Conservation (phyloP, 2,888 invertebrate genomes). For the Cacoxenus indagator region DNA sequence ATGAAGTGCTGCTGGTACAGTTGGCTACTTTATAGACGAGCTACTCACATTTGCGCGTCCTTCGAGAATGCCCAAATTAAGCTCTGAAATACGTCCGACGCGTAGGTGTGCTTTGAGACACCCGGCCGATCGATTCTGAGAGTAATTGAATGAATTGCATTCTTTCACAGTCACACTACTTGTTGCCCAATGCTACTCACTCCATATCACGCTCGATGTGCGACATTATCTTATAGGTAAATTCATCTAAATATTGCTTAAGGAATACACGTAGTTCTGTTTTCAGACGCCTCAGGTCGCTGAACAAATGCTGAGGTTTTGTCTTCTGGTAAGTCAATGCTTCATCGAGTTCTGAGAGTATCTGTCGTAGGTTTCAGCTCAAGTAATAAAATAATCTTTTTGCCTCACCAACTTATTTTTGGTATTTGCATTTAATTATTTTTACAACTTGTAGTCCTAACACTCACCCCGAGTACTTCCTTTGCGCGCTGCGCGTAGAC, state of each 20-base stretch:
- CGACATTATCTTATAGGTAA: conserved; percentile 68
- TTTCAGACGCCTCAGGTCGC: conserved; percentile 65
- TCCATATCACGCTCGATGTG: conserved; percentile 71
- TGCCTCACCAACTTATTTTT: conserved; percentile 14
- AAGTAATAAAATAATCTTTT: neutral
- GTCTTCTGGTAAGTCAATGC: conserved; percentile 49
- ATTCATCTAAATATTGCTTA: conserved; percentile 67
- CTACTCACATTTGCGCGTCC: conserved; percentile 64
- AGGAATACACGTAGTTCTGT: conserved; percentile 66
- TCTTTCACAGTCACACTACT: neutral
- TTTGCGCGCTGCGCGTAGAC: conserved; percentile 65
- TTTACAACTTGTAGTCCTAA: neutral
- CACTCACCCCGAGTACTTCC: conserved; percentile 67
- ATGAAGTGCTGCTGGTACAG: too few relatives aligned
- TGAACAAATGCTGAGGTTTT: conserved; percentile 49
- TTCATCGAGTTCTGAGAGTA: conserved; percentile 68
- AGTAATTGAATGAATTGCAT: neutral
- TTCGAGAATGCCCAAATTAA: conserved; percentile 68
- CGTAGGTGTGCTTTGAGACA: conserved; percentile 65
- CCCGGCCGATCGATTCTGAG: conserved; percentile 65
- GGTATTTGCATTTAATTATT: neutral
- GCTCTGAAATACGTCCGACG: conserved; percentile 67
- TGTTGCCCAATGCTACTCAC: conserved; percentile 48
- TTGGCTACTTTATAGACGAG: neutral
- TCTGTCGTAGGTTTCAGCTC: conserved; percentile 44